These are phyloP conservation scores for Musca domestica DNA, from an alignment of 1,140 invertebrate species.

Conservation along the genomic window DNA sequence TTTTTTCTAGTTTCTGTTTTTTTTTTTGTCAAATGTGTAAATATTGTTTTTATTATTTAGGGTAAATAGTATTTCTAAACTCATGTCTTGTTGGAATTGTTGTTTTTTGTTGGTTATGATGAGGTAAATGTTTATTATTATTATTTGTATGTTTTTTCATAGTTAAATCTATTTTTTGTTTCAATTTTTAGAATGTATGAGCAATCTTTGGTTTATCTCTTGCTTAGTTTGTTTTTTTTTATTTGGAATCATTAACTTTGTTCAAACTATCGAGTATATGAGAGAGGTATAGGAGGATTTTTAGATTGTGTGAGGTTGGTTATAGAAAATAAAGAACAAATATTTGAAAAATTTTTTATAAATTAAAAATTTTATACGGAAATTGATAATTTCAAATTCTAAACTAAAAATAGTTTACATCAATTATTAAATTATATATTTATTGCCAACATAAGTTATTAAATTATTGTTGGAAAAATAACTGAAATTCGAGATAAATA, in stretches of 20 bases:
- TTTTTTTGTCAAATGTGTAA: background rate
- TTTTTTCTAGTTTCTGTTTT: background rate
- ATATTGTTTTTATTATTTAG: conserved; percentile 4
- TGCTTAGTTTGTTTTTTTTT: background rate
- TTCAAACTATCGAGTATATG: conserved; percentile 20
- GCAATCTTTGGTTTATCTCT: conserved; percentile 17
- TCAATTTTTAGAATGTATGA: conserved; percentile 14
- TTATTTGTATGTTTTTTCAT: background rate
- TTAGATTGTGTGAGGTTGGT: background rate
- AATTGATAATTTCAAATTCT: no score
- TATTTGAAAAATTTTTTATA: no score
- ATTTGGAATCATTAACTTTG: background rate
- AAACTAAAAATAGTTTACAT: no score
- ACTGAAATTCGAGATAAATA: no score
- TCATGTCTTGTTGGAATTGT: conserved; percentile 5
- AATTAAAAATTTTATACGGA: no score
- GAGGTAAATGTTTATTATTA: conserved; percentile 14
- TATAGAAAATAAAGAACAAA: no score
- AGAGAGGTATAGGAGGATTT: conserved; percentile 17
- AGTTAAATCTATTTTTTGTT: background rate
- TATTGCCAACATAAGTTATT: no score
- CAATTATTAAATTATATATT: no score
- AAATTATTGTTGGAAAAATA: no score
- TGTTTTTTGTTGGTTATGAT: conserved; percentile 10
- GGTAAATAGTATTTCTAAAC: conserved; percentile 14